Conservation (phyloP, 2,113 vertebrate species). For the Elachura formosa region DNA sequence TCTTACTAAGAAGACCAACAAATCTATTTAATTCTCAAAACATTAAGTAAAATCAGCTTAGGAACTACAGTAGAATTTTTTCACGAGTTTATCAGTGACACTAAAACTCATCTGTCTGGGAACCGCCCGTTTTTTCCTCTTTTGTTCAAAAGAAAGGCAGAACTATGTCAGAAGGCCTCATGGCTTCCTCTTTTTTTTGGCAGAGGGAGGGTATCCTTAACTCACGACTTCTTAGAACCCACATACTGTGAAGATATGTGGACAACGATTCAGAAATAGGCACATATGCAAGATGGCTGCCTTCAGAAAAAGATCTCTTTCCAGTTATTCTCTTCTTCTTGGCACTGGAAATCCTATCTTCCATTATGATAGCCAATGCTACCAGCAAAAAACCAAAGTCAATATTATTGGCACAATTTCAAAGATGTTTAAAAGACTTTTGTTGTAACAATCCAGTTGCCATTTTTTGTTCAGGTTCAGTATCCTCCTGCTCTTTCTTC, state of each 20-base stretch:
- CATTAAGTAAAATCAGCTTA: neutral
- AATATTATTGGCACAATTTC: constrained; percentile 22
- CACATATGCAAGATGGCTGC: constrained; percentile 4
- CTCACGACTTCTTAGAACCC: neutral
- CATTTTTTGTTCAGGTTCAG: neutral
- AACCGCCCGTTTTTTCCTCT: neutral
- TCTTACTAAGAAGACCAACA: neutral
- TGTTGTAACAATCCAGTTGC: neutral
- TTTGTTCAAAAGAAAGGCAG: neutral
- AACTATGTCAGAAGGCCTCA: neutral
- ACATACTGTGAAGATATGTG: neutral
- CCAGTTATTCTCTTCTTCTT: constrained; percentile 31
- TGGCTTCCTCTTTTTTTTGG: neutral
- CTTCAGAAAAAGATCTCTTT: neutral
- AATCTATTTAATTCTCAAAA: neutral
- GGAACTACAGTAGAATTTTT: neutral
- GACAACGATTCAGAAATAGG: constrained; percentile 7
- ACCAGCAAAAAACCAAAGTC: neutral
- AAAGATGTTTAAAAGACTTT: neutral
- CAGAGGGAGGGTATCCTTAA: neutral
- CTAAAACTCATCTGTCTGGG: neutral
- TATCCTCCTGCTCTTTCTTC: neutral
- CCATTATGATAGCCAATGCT: neutral
- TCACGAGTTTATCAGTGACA: neutral
- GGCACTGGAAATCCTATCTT: constrained; percentile 18